Evolutionary conservation across 1,140 invertebrate species (phyloP).

Genomic region (Halotydeus destructor): DNA sequence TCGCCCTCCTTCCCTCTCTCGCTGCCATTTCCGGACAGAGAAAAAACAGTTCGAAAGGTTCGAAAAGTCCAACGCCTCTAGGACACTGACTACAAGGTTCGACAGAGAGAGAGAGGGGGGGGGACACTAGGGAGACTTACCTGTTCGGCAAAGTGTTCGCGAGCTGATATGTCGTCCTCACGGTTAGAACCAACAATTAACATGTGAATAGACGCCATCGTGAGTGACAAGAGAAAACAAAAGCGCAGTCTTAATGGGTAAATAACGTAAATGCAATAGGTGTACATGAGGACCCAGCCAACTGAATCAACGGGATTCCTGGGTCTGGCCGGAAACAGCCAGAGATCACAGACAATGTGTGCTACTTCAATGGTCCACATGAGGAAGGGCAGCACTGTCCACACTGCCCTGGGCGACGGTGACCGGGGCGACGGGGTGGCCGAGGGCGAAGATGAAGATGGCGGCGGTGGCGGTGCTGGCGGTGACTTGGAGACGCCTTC

Average conservation of each 20-base stretch:
- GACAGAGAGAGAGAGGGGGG: no score
- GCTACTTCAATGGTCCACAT: constrained; percentile 16
- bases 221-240: constrained; percentile 33
- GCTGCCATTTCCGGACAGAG: no score
- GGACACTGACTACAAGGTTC: no score
- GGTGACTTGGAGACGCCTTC: neutral
- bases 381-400: constrained; percentile 15
- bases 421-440: neutral
- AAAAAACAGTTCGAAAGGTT: no score
- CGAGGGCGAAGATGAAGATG: neutral
- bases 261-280: constrained; percentile 63
- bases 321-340: constrained; percentile 14
- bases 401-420: constrained; percentile 4
- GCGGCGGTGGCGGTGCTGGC: constrained; percentile 3
- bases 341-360: constrained; percentile 19
- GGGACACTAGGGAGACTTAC: neutral
- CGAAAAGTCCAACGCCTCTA: no score
- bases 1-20: no score
- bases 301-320: constrained; percentile 32
- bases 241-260: constrained; percentile 46
- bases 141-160: constrained; percentile 7
- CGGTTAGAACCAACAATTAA: no score
- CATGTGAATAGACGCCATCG: constrained; percentile 23
- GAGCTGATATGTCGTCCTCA: no score
- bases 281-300: constrained; percentile 53